Base-by-base conservation (phyloP, 2,113 vertebrate genomes). In the Chelonoidis abingdonii region DNA sequence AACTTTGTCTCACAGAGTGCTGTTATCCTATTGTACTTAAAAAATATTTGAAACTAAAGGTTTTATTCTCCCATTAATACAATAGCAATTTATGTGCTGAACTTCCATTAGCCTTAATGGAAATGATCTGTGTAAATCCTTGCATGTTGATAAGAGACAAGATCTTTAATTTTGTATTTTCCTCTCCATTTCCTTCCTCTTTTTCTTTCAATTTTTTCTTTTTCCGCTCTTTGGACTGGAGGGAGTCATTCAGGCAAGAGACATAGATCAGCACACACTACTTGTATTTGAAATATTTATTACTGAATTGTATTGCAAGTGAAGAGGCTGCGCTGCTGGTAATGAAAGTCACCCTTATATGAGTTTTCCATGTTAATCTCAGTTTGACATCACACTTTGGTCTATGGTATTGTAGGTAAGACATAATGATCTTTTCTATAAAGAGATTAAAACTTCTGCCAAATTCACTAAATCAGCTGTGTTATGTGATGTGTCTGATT, bases 331-430 rank as follows among this genome's bases (percentile, higher is more conserved):
- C 72, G 4, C 62, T 93, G 93, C 89, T 96, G 72, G 56, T 87
- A 90, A 57, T 83, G 81, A 89, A 96, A 92, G 6, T 91, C 84
- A 90, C 88, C 92, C 92, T 88, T 96, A 92, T 96, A 94, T 31
- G 80, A 83, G 88, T 93, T 95, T 95, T 93, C 85, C 72, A 80
- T 91, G 91, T 94, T 97, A 97, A 97, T 97, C 83, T 94, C 76
- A 14, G 65, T 83, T 82, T 94, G 79, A 89, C 81, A 93, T 90
- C 80, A 78, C 38, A 94, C 89, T 59, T 80, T 96, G 89, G 65
- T 56, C 41, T 41, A 47, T 89, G 92, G 53, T 84, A 35, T 53
- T 93, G 88, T 14, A 96, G 90, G 76, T 80, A 87, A 92, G 79
- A 93, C 90, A 41, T 89, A 95, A 92, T 85, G 27, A 95, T 24